Conservation (phyloP, 2,797 vertebrate genomes). For the Psittacula echo region DNA sequence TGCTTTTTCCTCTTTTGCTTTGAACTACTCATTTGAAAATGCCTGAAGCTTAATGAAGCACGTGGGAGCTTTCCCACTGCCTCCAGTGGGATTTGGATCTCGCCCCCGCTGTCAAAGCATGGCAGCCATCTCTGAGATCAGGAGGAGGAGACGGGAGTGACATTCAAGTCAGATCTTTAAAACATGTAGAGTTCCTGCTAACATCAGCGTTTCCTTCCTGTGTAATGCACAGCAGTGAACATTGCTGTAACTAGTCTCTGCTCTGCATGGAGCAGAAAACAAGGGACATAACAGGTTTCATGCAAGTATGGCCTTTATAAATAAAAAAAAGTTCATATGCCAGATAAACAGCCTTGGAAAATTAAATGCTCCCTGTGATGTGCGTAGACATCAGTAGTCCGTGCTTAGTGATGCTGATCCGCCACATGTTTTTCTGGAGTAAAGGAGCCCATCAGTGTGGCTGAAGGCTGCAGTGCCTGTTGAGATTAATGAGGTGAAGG, state of each 20-base stretch:
- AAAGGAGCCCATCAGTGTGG: neutral
- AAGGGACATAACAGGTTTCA: neutral
- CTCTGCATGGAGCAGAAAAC: neutral
- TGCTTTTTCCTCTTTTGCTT: neutral
- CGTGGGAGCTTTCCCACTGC: neutral
- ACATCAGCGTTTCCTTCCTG: neutral
- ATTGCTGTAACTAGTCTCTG: neutral
- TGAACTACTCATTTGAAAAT: neutral
- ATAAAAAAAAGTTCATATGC: neutral
- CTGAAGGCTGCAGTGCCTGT: neutral
- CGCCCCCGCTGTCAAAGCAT: neutral
- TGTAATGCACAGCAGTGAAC: neutral
- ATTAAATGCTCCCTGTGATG: neutral
- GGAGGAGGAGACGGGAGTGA: neutral
- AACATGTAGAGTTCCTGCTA: neutral
- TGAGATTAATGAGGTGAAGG: neutral
- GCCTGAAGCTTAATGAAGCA: neutral
- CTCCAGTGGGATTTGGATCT: slow-evolving; percentile 15
- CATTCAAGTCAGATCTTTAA: neutral
- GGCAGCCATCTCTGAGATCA: neutral
- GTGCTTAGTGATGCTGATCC: neutral
- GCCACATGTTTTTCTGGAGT: neutral
- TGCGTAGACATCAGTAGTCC: neutral
- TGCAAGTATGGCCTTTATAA: neutral
- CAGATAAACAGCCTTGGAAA: neutral